Percentiles rank a stretch among this genome's conserved stretches.
Evolutionary conservation across 2,888 invertebrate genomes (phyloP).

Genomic region (Zygogramma bicolorata): DNA sequence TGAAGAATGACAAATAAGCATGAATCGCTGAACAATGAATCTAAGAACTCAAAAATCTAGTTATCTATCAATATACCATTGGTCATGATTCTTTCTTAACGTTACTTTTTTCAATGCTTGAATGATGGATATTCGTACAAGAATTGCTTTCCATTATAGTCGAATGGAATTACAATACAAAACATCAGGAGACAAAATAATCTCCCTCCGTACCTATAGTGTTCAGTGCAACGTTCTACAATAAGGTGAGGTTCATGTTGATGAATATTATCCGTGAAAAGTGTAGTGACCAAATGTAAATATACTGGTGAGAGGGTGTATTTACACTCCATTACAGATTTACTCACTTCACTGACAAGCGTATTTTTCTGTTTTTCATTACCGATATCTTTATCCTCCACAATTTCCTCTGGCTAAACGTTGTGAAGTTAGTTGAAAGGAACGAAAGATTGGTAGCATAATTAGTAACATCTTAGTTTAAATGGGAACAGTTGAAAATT

Average conservation of each 20-base stretch:
- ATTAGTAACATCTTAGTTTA: neutral
- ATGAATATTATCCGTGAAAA: neutral
- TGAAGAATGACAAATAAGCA: no score
- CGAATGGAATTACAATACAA: no score
- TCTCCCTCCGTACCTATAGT: no score
- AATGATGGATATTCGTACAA: no score
- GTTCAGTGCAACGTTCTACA: neutral
- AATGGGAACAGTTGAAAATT: neutral
- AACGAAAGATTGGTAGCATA: neutral
- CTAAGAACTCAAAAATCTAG: no score
- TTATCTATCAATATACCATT: no score
- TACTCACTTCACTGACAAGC: constrained; percentile 33
- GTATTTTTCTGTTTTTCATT: constrained; percentile 32
- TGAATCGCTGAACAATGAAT: no score
- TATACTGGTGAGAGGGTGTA: neutral
- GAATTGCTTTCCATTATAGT: no score
- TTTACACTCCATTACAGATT: neutral
- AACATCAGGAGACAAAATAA: no score
- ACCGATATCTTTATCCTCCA: constrained; percentile 40
- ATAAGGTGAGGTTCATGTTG: neutral
- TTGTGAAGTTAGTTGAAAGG: constrained; percentile 9
- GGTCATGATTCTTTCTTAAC: no score
- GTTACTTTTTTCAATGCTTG: no score
- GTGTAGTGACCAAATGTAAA: constrained; percentile 3
- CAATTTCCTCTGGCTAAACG: constrained; percentile 39